Percentiles rank a stretch among this genome's conserved stretches.
Conservation (phyloP, 2,888 invertebrate species). For the Chrysotoxum bicinctum region DNA sequence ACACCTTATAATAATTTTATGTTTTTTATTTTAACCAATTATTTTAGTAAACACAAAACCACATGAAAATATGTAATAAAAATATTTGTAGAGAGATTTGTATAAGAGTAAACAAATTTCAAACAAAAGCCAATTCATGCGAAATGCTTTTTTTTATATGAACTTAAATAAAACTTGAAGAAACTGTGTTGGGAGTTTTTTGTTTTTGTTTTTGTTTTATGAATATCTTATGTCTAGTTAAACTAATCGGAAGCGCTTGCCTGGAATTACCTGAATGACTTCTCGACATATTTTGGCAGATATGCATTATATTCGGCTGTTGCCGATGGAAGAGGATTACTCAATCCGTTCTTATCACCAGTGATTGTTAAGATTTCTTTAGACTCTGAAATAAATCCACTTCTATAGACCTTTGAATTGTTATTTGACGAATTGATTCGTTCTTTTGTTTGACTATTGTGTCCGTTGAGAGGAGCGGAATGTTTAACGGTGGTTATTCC, state of each 20-base stretch:
- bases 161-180: slow-evolving; percentile 17
- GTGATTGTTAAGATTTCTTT: slow-evolving; percentile 39
- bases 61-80: slow-evolving; percentile 65
- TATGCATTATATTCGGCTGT: slow-evolving; percentile 74
- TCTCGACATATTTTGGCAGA: slow-evolving; percentile 82
- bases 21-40: slow-evolving; percentile 37
- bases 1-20: slow-evolving; percentile 44
- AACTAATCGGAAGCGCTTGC: slow-evolving; percentile 60
- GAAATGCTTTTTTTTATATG: slow-evolving; percentile 28
- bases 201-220: slow-evolving; percentile 23
- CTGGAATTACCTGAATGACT: slow-evolving; percentile 82
- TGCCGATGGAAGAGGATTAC: slow-evolving; percentile 44
- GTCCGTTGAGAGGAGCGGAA: slow-evolving; percentile 69
- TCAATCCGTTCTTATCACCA: slow-evolving; percentile 56
- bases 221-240: slow-evolving; percentile 40
- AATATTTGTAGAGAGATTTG: background rate
- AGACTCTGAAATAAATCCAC: slow-evolving; percentile 41
- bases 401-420: slow-evolving; percentile 57
- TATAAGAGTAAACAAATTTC: slow-evolving; percentile 9
- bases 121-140: slow-evolving; percentile 66
- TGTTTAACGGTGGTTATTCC: slow-evolving; percentile 59
- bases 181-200: slow-evolving; percentile 33
- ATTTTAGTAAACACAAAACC: slow-evolving; percentile 65
- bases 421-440: slow-evolving; percentile 38
- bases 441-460: slow-evolving; percentile 57